These are phyloP conservation scores for Tapirus terrestris DNA, from an alignment of 2,113 vertebrate species.

Conservation along the genomic window DNA sequence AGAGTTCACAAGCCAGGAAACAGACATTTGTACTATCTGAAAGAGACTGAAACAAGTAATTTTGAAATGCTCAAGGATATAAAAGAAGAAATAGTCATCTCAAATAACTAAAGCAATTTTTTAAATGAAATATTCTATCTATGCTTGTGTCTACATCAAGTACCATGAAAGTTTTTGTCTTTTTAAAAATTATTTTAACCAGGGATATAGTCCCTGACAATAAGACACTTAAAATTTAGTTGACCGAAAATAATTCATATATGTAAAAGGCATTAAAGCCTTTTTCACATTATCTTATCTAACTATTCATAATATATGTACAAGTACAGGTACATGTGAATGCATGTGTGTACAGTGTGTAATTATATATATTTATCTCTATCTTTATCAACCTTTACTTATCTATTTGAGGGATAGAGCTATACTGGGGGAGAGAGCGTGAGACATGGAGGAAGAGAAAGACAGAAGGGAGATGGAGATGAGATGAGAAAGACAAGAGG, in stretches of 20 bases:
- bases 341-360: background rate
- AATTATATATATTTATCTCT: background rate
- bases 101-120: background rate
- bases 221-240: background rate
- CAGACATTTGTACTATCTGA: background rate
- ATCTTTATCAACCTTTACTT: background rate
- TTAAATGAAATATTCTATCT: background rate
- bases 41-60: background rate
- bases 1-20: background rate
- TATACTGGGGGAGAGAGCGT: background rate
- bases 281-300: background rate
- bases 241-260: background rate
- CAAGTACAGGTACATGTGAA: background rate
- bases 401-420: background rate
- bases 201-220: background rate
- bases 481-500: background rate
- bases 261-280: background rate
- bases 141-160: background rate
- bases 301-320: background rate
- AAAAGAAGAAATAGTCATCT: background rate
- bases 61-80: background rate
- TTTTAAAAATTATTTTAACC: background rate
- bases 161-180: background rate
- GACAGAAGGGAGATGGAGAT: background rate
- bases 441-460: background rate